Evolutionary conservation across 2,797 vertebrate genomes (phyloP), one percentile per base, ranked within the genome.

Genomic region (Aldrovandia affinis): DNA sequence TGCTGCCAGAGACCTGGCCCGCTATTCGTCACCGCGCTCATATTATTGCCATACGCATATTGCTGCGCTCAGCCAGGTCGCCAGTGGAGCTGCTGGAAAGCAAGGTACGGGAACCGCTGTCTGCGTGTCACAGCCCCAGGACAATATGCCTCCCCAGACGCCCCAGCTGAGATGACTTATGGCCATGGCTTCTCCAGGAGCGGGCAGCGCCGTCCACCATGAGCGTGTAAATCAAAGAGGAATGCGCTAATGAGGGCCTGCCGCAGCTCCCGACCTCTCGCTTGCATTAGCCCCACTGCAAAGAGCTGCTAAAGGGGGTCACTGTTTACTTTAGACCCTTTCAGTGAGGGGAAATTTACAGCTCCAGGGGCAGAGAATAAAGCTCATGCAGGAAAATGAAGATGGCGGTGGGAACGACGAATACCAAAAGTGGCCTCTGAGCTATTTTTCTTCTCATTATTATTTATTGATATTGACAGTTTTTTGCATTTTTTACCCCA

Each of bases 61-160:
- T 91, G 86, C 90, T 83, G 89, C 89, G 90, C 88, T 85, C 8
- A n/a, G n/a, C n/a, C n/a, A n/a, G n/a, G n/a, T n/a, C 68, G 78
- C 3, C 30, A 68, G 39, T 73, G 63, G 42, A 83, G 42, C 55
- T 7, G n/a, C 15, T 59, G 59, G 8, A 22, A 28, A 63, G 59
- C 28, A 44, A 47, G 30, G 30, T 42, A 77, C n/a, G 73, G 81
- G 59, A n/a, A 25, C 30, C 5, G 25, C 54, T 73, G 44, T 79
- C 81, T 82, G 80, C 83, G 87, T 78, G 63, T 81, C 80, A 86
- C 78, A 18, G 70, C 63, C 83, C 47, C 92, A 81, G 65, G 90
- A 86, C 87, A 92, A 92, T 91, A 92, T 94, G 94, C 94, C 95
- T 95, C 92, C 90, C 82, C 0, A 33, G 88, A 86, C 94, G 95